A percentile compares a stretch with the other conserved stretches of the same genome.
Conservation (phyloP, 1,140 invertebrate genomes). For the Diploscapter pachys region DNA sequence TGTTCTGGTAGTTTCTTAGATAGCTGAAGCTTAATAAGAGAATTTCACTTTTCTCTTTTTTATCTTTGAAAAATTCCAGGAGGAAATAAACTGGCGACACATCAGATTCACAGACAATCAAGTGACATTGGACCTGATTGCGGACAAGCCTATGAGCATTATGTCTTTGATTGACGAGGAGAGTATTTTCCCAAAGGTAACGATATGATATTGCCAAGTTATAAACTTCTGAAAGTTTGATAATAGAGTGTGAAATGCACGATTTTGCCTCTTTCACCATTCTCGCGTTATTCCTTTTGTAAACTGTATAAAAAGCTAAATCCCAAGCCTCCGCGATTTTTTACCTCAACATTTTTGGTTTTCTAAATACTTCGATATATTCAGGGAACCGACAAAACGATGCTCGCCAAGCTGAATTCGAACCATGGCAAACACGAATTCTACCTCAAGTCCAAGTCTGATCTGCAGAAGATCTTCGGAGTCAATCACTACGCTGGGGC, state of each 20-base stretch:
- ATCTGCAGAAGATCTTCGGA: conserved; percentile 91
- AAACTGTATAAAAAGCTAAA: too few relatives aligned
- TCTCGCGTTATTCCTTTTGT: too few relatives aligned
- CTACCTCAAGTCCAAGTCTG: conserved; percentile 81
- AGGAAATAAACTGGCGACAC: conserved; percentile 96
- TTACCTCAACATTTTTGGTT: too few relatives aligned
- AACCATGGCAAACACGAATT: conserved; percentile 65
- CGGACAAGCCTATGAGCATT: conserved; percentile 91
- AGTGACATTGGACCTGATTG: conserved; percentile 90
- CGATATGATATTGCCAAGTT: too few relatives aligned
- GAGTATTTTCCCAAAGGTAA: conserved; percentile 91
- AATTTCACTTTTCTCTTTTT: neutral
- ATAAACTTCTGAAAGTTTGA: too few relatives aligned
- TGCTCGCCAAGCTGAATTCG: conserved; percentile 93
- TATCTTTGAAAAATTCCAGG: conserved; percentile 63
- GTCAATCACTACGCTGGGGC: conserved; percentile 96
- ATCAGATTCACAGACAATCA: conserved; percentile 99
- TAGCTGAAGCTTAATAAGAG: neutral
- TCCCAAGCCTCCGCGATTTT: too few relatives aligned
- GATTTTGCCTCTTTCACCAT: too few relatives aligned
- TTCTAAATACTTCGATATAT: neutral
- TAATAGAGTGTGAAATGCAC: too few relatives aligned
- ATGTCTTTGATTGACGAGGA: conserved; percentile 98
- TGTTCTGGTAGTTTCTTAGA: neutral
- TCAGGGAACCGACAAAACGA: conserved; percentile 84